A percentile compares a stretch with the other conserved stretches of the same genome.
These are phyloP conservation scores for Ahaetulla prasina DNA, from an alignment of 2,113 vertebrate species.

Conservation along the genomic window DNA sequence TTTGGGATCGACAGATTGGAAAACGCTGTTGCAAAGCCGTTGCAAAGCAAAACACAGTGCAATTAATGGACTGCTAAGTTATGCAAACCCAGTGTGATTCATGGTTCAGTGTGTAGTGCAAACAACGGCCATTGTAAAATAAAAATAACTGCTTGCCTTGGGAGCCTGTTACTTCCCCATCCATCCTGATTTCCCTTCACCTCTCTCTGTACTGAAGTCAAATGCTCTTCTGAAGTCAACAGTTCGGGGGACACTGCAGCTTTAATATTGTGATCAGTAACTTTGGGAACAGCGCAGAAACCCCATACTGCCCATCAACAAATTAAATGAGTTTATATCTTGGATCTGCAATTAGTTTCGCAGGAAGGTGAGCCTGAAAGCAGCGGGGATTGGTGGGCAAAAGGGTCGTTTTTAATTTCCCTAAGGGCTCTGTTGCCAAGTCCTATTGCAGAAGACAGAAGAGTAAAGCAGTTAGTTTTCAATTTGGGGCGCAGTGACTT, in stretches of 20 bases:
- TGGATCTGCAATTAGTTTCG: background rate
- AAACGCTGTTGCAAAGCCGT: background rate
- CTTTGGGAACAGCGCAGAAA: background rate
- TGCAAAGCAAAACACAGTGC: background rate
- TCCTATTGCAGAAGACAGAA: background rate
- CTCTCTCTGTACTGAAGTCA: background rate
- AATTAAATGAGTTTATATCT: background rate
- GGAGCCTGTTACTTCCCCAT: background rate
- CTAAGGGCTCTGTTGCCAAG: background rate
- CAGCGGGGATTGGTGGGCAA: background rate
- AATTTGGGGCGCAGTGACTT: background rate
- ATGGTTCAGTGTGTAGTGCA: background rate
- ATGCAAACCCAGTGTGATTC: background rate
- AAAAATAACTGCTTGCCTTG: background rate
- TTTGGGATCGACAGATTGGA: background rate
- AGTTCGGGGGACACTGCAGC: background rate
- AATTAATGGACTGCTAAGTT: background rate
- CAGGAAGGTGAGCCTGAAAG: background rate
- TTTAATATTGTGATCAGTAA: background rate
- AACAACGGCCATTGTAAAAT: background rate
- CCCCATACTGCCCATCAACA: background rate
- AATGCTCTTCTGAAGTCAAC: background rate
- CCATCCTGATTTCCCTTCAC: background rate
- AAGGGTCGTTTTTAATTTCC: background rate
- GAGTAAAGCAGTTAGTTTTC: background rate